Conservation (phyloP, 2,797 vertebrate species). For the Helarctos malayanus region DNA sequence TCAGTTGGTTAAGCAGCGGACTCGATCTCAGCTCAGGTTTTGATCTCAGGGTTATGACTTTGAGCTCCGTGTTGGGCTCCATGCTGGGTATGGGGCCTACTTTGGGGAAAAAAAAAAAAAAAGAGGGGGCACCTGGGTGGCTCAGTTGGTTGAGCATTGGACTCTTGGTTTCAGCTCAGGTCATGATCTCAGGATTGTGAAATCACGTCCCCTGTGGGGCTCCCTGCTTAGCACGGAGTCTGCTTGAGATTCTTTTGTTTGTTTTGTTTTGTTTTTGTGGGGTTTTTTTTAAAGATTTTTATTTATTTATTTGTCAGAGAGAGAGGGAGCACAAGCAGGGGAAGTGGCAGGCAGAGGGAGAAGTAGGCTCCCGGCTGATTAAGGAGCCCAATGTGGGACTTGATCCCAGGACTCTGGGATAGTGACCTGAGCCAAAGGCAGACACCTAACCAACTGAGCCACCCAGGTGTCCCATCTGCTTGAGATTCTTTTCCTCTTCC, state of each 20-base stretch:
- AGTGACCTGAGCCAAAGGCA: too few relatives aligned
- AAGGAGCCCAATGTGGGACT: too few relatives aligned
- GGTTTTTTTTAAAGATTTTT: too few relatives aligned
- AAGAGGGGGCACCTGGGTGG: not conserved
- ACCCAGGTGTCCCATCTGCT: too few relatives aligned
- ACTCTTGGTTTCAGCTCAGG: not conserved
- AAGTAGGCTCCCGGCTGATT: too few relatives aligned
- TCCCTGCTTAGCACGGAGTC: not conserved
- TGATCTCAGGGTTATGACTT: not conserved
- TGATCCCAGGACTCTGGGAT: too few relatives aligned
- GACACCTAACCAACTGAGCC: too few relatives aligned
- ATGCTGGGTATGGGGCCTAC: not conserved
- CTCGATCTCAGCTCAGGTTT: not conserved
- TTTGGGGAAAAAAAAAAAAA: not conserved
- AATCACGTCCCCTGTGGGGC: not conserved
- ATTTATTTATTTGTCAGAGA: too few relatives aligned
- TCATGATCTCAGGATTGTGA: not conserved
- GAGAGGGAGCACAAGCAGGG: too few relatives aligned
- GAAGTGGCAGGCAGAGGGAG: too few relatives aligned
- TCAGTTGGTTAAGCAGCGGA: not conserved
- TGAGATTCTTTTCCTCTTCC: not conserved
- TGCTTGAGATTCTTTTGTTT: not conserved
- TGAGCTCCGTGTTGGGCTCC: not conserved
- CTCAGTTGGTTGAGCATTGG: not conserved
- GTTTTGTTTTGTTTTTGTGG: too few relatives aligned